Conservation (phyloP, 2,113 vertebrate genomes). For the Rhineura floridana region DNA sequence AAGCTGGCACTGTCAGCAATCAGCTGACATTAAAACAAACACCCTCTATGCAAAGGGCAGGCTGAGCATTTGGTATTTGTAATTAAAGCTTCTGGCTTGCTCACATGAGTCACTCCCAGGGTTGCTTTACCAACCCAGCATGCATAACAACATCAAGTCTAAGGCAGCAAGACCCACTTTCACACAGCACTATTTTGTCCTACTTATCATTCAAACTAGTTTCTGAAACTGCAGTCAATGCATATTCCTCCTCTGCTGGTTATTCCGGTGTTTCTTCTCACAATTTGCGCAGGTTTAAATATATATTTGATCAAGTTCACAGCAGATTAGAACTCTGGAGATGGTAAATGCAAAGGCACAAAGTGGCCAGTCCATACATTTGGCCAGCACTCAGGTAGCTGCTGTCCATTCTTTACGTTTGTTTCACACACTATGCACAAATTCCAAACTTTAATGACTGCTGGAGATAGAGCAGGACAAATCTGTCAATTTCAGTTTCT, state of each 20-base stretch:
- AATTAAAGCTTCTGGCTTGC: conserved; percentile 39
- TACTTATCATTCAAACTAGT: not conserved
- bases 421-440: not conserved
- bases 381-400: not conserved
- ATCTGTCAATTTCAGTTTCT: too few relatives aligned
- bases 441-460: not conserved
- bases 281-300: not conserved
- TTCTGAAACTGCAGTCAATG: not conserved
- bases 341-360: not conserved
- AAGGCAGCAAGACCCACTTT: not conserved
- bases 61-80: conserved; percentile 15
- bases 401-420: not conserved
- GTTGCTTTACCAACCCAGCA: not conserved
- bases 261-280: not conserved
- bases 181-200: not conserved
- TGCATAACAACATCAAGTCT: not conserved
- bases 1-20: conserved; percentile 34
- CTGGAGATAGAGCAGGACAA: not conserved
- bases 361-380: not conserved
- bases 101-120: conserved; percentile 10
- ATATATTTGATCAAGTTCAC: not conserved
- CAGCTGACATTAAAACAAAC: not conserved
- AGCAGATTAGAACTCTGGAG: too few relatives aligned
- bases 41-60: not conserved
- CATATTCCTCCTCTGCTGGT: not conserved